Percentiles rank a stretch among this genome's conserved stretches.
These are phyloP conservation scores for Hartigia nigra DNA, from an alignment of 2,888 invertebrate species.

Conservation along the genomic window DNA sequence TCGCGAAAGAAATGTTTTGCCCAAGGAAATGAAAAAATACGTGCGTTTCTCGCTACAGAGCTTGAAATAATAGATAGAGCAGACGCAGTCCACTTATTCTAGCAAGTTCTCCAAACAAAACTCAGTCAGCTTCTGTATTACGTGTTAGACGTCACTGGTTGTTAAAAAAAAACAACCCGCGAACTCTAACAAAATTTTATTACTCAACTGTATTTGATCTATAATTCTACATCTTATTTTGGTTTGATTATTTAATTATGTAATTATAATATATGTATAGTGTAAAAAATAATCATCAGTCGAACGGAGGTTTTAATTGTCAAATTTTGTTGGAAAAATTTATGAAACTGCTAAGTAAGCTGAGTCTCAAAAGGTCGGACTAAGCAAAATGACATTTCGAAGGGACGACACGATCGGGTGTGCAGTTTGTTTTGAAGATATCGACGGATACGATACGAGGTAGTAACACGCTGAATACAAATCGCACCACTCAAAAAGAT, in stretches of 20 bases:
- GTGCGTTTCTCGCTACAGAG: not conserved
- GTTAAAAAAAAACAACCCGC: not conserved
- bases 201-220: not conserved
- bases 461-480: slow-evolving; percentile 41
- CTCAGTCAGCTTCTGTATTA: not conserved
- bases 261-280: not conserved
- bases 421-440: slow-evolving; percentile 40
- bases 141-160: not conserved
- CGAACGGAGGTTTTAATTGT: not conserved
- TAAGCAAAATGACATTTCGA: slow-evolving; percentile 22
- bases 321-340: not conserved
- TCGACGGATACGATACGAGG: slow-evolving; percentile 34
- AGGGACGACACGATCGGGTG: slow-evolving; percentile 17
- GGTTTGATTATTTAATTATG: not conserved
- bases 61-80: not conserved
- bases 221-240: not conserved
- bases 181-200: not conserved
- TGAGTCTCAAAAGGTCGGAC: slow-evolving; percentile 16
- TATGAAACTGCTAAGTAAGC: slow-evolving; percentile 3
- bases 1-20: slow-evolving; percentile 18
- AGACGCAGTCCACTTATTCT: not conserved
- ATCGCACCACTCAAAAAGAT: slow-evolving; percentile 36
- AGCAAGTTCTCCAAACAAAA: not conserved
- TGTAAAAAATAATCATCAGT: not conserved
- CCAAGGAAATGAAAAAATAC: slow-evolving; percentile 20